Percentiles rank a stretch among this genome's conserved stretches.
Conservation (phyloP, 2,113 vertebrate species). For the Bufo bufo region DNA sequence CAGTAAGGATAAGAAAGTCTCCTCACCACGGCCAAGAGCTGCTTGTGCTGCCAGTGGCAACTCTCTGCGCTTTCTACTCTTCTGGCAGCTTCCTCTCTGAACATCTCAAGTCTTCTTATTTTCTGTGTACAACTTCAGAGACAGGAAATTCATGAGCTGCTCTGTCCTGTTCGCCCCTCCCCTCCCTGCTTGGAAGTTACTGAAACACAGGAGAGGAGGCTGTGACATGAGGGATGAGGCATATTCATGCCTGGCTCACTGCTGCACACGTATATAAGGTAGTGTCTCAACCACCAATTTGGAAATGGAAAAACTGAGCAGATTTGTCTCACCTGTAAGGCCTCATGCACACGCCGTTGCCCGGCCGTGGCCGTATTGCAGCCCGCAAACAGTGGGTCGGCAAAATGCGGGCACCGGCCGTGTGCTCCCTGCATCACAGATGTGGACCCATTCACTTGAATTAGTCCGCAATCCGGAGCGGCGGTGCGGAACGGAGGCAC, state of each 20-base stretch:
- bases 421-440: no score
- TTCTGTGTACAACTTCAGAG: constrained; percentile 39
- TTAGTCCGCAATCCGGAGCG: no score
- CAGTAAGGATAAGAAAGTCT: neutral
- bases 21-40: neutral
- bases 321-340: neutral
- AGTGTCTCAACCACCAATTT: neutral
- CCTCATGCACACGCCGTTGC: neutral
- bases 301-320: neutral
- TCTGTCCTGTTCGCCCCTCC: constrained; percentile 41
- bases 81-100: constrained; percentile 28
- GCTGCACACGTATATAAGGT: neutral
- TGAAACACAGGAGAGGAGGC: neutral
- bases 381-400: no score
- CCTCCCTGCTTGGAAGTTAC: constrained; percentile 13
- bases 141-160: constrained; percentile 39
- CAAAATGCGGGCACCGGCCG: no score
- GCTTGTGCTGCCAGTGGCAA: neutral
- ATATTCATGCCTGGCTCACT: neutral
- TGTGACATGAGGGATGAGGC: neutral
- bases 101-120: constrained; percentile 39
- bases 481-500: no score
- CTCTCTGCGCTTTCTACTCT: neutral
- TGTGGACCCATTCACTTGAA: no score
- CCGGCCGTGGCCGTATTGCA: no score